Conservation (phyloP, 2,888 invertebrate species). For the Volucella inflata region DNA sequence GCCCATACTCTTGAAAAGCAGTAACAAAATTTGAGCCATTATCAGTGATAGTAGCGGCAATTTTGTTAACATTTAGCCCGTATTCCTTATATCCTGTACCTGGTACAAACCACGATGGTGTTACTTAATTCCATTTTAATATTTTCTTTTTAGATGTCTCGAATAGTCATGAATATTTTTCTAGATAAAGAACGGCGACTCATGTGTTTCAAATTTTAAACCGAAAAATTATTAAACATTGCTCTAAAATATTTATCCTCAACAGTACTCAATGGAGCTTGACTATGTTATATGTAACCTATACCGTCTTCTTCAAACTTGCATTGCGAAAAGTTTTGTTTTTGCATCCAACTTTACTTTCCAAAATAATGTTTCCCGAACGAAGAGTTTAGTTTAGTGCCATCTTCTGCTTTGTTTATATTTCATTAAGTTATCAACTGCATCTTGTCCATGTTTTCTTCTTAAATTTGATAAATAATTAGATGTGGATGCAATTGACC, state of each 20-base stretch:
- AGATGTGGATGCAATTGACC: conserved; percentile 7
- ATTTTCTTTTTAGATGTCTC: too few relatives aligned
- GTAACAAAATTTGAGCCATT: too few relatives aligned
- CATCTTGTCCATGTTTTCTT: conserved; percentile 3
- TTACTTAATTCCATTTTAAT: too few relatives aligned
- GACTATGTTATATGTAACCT: background rate
- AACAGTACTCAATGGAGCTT: conserved; percentile 2
- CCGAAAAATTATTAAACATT: conserved; percentile 1
- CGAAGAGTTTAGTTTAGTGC: background rate
- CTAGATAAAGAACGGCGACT: conserved; percentile 1
- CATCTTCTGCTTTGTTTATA: background rate
- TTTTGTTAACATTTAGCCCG: too few relatives aligned
- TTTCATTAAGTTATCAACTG: conserved; percentile 1
- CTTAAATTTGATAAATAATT: conserved; percentile 5
- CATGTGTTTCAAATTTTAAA: conserved; percentile 4
- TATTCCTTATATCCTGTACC: too few relatives aligned
- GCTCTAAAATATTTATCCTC: conserved; percentile 9
- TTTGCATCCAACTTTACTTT: background rate
- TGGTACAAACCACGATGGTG: too few relatives aligned
- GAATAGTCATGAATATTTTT: conserved; percentile 1
- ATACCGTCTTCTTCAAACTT: background rate
- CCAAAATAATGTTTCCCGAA: conserved; percentile 1
- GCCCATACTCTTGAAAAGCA: too few relatives aligned
- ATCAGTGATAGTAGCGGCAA: too few relatives aligned
- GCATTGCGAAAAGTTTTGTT: conserved; percentile 1